phyloP scores from a whole-genome alignment of 2,113 vertebrate species.

The Phalacrocorax brasilianus region DNA sequence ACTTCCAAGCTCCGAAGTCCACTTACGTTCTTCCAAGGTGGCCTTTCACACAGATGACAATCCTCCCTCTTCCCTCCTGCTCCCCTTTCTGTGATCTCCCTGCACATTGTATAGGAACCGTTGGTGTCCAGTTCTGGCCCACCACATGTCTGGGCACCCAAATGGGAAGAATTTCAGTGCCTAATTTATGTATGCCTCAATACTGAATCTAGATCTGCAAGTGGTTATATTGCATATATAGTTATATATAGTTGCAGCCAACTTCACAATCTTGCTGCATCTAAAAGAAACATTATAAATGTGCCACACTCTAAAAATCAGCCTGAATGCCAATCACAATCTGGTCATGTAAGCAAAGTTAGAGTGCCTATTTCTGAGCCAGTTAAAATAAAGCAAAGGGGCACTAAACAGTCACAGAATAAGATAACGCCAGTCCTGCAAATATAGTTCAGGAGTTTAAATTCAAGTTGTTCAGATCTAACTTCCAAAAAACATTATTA shows the following conservation, averaged over 20 bases:
- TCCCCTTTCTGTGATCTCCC: neutral
- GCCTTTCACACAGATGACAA: accelerated
- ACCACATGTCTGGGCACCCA: neutral
- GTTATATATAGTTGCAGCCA: neutral
- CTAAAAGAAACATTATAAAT: slow-evolving; percentile 24
- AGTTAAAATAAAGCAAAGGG: neutral
- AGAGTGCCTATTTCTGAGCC: neutral
- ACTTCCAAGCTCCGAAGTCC: neutral
- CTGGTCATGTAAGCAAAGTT: neutral
- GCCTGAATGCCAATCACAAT: neutral
- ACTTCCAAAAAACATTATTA: neutral
- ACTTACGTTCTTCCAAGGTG: neutral
- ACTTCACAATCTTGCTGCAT: neutral
- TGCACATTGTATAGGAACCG: neutral
- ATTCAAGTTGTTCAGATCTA: neutral
- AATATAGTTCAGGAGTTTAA: neutral
- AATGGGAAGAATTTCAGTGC: neutral
- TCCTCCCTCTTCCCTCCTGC: neutral
- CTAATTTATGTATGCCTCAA: neutral
- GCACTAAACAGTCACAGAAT: neutral
- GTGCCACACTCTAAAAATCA: neutral
- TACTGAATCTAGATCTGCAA: neutral
- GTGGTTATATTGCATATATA: neutral
- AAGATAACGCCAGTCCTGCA: neutral
- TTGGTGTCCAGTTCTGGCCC: neutral